A percentile compares a stretch with the other conserved stretches of the same genome.
These are phyloP conservation scores for Oscheius myriophilus DNA, from an alignment of 2,888 invertebrate genomes.

Conservation along the genomic window DNA sequence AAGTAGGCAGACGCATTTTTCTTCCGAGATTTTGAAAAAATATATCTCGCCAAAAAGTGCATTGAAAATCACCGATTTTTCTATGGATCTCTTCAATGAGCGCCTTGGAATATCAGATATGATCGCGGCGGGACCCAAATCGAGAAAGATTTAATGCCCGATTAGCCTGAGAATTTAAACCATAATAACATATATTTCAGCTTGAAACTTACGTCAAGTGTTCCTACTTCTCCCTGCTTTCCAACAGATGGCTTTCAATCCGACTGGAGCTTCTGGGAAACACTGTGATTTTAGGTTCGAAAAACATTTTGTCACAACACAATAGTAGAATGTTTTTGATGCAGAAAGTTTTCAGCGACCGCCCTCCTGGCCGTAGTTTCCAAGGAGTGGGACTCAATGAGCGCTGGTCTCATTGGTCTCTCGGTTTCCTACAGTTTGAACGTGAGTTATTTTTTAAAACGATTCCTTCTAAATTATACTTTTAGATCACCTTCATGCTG, in stretches of 20 bases:
- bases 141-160: too few relatives aligned
- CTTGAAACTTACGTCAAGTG: constrained; percentile 42
- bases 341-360: constrained; percentile 35
- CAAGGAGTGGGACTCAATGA: constrained; percentile 41
- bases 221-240: constrained; percentile 46
- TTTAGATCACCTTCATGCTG: constrained; percentile 88
- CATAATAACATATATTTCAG: constrained; percentile 16
- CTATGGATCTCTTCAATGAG: too few relatives aligned
- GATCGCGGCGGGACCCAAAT: too few relatives aligned
- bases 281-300: constrained; percentile 44
- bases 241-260: constrained; percentile 46
- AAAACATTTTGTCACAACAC: too few relatives aligned
- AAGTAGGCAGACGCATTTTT: too few relatives aligned
- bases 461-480: background rate
- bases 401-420: constrained; percentile 75
- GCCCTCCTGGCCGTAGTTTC: constrained; percentile 50
- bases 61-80: too few relatives aligned
- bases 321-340: too few relatives aligned
- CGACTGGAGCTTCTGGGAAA: constrained; percentile 55
- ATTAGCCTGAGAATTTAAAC: background rate
- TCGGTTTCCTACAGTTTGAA: constrained; percentile 74
- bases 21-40: background rate
- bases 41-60: too few relatives aligned
- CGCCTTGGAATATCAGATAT: too few relatives aligned
- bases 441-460: constrained; percentile 41